These are phyloP conservation scores for Strix uralensis DNA, from an alignment of 2,113 vertebrate species.

Conservation along the genomic window DNA sequence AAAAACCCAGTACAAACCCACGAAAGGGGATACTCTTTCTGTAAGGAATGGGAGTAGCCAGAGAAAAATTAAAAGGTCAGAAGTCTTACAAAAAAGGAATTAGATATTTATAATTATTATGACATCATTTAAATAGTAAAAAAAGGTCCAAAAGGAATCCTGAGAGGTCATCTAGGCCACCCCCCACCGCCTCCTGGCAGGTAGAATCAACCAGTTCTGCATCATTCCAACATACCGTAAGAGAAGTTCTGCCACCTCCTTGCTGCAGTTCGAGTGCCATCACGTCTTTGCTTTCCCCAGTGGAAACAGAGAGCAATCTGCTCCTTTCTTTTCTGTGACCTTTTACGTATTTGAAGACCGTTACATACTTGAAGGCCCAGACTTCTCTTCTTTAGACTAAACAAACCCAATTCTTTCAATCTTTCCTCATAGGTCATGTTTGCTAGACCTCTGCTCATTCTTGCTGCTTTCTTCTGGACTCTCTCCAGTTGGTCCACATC, in stretches of 20 bases:
- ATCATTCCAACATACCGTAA: not conserved
- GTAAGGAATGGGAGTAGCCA: not conserved
- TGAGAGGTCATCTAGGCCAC: not conserved
- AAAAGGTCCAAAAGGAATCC: not conserved
- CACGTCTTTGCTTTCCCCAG: not conserved
- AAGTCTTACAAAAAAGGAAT: not conserved
- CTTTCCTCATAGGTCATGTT: conserved; percentile 67
- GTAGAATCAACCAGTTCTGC: not conserved
- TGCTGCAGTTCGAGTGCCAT: not conserved
- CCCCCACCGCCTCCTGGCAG: not conserved
- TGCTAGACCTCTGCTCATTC: conserved; percentile 59
- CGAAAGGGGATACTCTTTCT: not conserved
- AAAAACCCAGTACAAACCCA: not conserved
- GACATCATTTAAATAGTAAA: not conserved
- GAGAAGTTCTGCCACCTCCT: not conserved
- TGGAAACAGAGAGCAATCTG: not conserved
- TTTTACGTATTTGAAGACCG: conserved; percentile 9
- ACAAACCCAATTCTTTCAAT: conserved; percentile 50
- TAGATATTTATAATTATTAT: not conserved
- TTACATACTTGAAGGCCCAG: conserved; percentile 8
- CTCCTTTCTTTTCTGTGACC: not conserved
- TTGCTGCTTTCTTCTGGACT: conserved; percentile 54
- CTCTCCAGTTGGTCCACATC: conserved; percentile 27
- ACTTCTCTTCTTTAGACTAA: conserved; percentile 59
- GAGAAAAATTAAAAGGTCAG: not conserved